phyloP scores from a whole-genome alignment of 2,113 vertebrate genomes.

The Nesogale talazaci region DNA sequence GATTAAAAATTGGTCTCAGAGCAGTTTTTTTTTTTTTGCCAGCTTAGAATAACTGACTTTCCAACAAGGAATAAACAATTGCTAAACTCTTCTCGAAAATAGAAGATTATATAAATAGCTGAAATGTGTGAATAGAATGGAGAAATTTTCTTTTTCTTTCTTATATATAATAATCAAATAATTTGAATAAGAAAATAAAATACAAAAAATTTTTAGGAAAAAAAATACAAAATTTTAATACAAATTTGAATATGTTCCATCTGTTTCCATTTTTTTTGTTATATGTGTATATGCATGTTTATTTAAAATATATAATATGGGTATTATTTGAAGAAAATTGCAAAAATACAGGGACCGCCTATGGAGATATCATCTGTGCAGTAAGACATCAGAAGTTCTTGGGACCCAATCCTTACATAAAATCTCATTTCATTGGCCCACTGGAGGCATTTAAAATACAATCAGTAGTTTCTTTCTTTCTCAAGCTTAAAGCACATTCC shows the following conservation, averaged over 20 bases:
- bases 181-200: constrained; percentile 42
- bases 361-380: background rate
- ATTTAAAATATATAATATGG: fast-evolving
- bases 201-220: background rate
- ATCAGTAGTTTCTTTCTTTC: background rate
- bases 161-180: constrained; percentile 11
- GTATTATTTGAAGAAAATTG: no score
- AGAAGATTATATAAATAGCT: constrained; percentile 64
- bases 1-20: background rate
- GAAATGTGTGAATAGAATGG: constrained; percentile 41
- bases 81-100: constrained; percentile 64
- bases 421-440: background rate
- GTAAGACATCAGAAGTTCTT: background rate
- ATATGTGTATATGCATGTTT: no score
- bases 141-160: constrained; percentile 50
- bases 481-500: background rate
- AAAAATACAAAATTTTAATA: constrained; percentile 5
- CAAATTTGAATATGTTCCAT: background rate
- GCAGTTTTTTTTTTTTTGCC: constrained; percentile 45
- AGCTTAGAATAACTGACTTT: constrained; percentile 53
- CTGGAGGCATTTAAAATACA: background rate
- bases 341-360: no score
- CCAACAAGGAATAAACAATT: constrained; percentile 66
- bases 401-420: background rate
- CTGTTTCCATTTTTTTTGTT: background rate